These are phyloP conservation scores for Vireo griseus DNA, from an alignment of 2,797 vertebrate genomes.

Conservation along the genomic window DNA sequence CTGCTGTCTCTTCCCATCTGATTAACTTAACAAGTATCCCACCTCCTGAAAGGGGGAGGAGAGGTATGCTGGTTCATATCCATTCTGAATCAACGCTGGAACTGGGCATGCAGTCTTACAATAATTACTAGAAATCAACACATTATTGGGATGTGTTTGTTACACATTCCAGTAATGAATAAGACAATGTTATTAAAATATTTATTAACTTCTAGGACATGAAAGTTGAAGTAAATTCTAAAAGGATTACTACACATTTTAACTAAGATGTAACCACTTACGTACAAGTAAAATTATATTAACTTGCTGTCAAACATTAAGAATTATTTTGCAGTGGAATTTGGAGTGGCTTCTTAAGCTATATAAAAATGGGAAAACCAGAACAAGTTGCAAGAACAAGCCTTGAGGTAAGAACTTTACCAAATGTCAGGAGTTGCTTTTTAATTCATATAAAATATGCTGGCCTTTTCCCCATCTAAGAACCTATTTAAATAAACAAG, in stretches of 20 bases:
- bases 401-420: not conserved
- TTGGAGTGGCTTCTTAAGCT: not conserved
- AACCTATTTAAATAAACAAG: not conserved
- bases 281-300: not conserved
- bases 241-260: not conserved
- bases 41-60: not conserved
- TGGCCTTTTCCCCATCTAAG: not conserved
- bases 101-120: not conserved
- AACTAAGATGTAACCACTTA: not conserved
- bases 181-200: not conserved
- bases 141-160: not conserved
- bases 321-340: not conserved
- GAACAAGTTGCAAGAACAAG: not conserved
- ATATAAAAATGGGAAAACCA: not conserved
- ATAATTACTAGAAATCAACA: not conserved
- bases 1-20: not conserved
- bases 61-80: not conserved
- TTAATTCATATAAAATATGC: not conserved
- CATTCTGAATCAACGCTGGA: not conserved
- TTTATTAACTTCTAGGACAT: not conserved
- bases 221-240: not conserved
- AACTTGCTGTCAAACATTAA: not conserved
- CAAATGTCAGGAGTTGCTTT: not conserved
- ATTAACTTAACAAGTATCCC: not conserved
- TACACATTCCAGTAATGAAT: not conserved